Evolutionary conservation across 2,113 vertebrate genomes (phyloP), one percentile per base, ranked within the genome.

Genomic region (Miniopterus natalensis): DNA sequence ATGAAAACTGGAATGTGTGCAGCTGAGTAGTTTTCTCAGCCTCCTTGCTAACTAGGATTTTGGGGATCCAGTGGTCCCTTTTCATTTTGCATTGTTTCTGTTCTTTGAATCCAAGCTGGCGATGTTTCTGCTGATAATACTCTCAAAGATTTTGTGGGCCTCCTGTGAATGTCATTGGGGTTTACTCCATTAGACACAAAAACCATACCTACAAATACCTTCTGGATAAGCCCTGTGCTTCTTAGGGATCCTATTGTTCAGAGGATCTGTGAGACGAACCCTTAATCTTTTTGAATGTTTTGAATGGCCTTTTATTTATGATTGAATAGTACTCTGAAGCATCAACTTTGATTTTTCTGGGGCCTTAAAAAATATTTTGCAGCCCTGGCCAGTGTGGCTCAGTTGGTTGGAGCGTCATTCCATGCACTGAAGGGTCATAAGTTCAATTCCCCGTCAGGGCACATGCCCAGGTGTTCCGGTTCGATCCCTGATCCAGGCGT

Each of bases 81-180:
- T 70, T 75, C 9, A 20, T 63, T 75, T 63, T 92, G 21, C 12
- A 59, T 11, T 23, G 2, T 88, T 89, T 94, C 45, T 94, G 11
- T 74, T 25, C 31, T 5, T 75, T 90, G 40, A 81, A n/a, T 71
- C 42, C 70, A 88, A 74, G 36, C 13, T 29, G 23, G 68, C 40
- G 71, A 8, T 92, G 15, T 94, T 94, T 92, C 55, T 92, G 36
- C 42, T 87, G 40, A 45, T 80, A 55, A 40, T 90, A 57, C n/a
- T 25, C 40, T 81, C 47, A 53, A 9, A 81, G 13, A 53, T 70
- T 71, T 47, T 83, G 23, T 57, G 36, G 57, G 11, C 14, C 11
- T 66, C 31, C 57, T 89, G 1, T 89, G 51, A 88, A 42, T 85
- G 27, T 78, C 63, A 61, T 0, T 94, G 63, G 40, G 36, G 29